Evolutionary conservation across 2,113 vertebrate genomes (phyloP).

Genomic region (Camelus dromedarius): DNA sequence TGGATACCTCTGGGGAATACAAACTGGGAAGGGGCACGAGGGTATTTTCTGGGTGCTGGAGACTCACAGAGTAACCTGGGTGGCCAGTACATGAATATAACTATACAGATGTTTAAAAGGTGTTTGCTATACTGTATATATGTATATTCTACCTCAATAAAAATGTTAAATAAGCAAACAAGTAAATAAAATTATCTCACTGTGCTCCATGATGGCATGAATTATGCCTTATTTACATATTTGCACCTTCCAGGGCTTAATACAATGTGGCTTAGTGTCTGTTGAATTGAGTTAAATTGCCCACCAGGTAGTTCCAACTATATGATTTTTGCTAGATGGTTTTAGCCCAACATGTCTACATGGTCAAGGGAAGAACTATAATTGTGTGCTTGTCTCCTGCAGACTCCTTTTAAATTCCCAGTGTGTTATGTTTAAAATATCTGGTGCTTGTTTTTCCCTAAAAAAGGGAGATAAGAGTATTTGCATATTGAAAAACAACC

Average conservation of each 20-base stretch:
- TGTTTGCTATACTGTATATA: neutral
- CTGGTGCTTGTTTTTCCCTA: neutral
- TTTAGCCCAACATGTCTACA: neutral
- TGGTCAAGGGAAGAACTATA: slow-evolving; percentile 34
- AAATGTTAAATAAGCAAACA: slow-evolving; percentile 31
- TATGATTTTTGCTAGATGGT: neutral
- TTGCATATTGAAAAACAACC: slow-evolving; percentile 72
- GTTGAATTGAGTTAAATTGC: slow-evolving; percentile 30
- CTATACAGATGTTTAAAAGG: neutral
- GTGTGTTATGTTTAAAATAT: slow-evolving; percentile 64
- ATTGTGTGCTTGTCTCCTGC: neutral
- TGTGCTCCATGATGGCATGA: neutral
- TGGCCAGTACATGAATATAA: neutral
- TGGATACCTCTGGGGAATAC: neutral
- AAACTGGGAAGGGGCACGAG: neutral
- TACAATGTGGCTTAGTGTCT: neutral
- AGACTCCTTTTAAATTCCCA: slow-evolving; percentile 57
- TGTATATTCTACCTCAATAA: neutral
- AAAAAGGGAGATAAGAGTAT: slow-evolving; percentile 12
- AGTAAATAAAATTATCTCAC: neutral
- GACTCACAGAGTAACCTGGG: neutral
- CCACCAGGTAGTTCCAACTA: neutral
- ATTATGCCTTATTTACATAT: slow-evolving; percentile 17
- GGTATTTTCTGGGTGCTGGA: neutral
- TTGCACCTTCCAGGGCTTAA: neutral